phyloP scores from a whole-genome alignment of 37 sponge, comb jelly and placozoan species.

The Oopsacas minuta region DNA sequence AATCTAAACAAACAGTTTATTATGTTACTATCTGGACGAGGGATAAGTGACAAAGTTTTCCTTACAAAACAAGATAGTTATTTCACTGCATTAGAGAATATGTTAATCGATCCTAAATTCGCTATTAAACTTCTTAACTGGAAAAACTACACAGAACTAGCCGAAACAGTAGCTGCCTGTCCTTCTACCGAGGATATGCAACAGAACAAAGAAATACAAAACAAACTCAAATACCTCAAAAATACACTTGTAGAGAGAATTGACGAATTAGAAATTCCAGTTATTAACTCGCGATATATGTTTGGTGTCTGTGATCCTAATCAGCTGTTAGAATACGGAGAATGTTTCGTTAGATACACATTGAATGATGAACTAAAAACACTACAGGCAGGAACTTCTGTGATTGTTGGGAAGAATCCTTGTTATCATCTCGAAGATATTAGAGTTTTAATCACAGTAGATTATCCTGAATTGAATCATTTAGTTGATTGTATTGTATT shows the following conservation, averaged over 20 bases:
- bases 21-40: conserved; percentile 6
- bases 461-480: conserved; percentile 32
- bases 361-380: conserved; percentile 31
- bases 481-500: conserved; percentile 69
- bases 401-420: conserved; percentile 51
- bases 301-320: conserved; percentile 66
- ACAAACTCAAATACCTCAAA: conserved; percentile 20
- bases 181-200: not conserved
- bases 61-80: not conserved
- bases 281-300: conserved; percentile 51
- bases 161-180: not conserved
- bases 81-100: not conserved
- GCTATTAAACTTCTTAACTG: not conserved
- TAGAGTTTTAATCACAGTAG: conserved; percentile 36
- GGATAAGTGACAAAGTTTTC: conserved; percentile 6
- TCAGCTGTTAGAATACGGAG: conserved; percentile 41
- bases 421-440: conserved; percentile 59
- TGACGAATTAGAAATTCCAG: conserved; percentile 39
- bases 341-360: conserved; percentile 51
- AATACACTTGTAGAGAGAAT: conserved; percentile 29
- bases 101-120: not conserved
- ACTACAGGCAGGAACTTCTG: conserved; percentile 9
- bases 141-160: not conserved
- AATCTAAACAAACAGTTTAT: conserved; percentile 12
- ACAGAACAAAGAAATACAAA: not conserved